phyloP scores from a whole-genome alignment of 2,797 vertebrate genomes.

The Ficedula albicollis region DNA sequence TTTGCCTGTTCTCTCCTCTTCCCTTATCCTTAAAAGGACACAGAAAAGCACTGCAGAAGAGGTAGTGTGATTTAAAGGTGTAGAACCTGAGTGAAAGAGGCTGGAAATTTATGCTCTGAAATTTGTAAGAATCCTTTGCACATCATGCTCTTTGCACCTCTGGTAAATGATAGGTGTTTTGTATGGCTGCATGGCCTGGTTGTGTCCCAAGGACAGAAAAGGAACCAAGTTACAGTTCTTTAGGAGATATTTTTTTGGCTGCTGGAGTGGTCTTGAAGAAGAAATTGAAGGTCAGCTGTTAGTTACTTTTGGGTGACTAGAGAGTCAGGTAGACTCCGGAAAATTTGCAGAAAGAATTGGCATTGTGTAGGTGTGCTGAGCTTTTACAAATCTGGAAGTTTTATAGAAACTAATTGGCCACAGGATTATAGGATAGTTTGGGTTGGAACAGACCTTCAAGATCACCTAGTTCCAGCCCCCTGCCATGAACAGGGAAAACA shows the following conservation, averaged over 20 bases:
- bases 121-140: not conserved
- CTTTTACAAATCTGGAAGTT: not conserved
- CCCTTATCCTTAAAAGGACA: not conserved
- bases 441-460: not conserved
- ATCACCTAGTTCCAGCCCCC: not conserved
- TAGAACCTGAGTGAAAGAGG: not conserved
- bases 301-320: not conserved
- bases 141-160: not conserved
- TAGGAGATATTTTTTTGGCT: not conserved
- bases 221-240: not conserved
- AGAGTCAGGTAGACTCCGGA: not conserved
- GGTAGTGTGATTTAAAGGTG: not conserved
- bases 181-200: rapidly evolving
- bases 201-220: not conserved
- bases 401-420: not conserved
- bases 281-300: not conserved
- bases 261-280: not conserved
- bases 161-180: rapidly evolving
- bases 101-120: not conserved
- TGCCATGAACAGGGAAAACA: not conserved
- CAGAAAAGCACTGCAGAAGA: not conserved
- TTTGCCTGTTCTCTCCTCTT: not conserved
- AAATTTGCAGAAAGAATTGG: not conserved
- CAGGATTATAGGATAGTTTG: not conserved
- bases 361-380: not conserved